A percentile compares a stretch with the other conserved stretches of the same genome.
Evolutionary conservation across 2,113 vertebrate species (phyloP).

Genomic region (Buteo buteo): DNA sequence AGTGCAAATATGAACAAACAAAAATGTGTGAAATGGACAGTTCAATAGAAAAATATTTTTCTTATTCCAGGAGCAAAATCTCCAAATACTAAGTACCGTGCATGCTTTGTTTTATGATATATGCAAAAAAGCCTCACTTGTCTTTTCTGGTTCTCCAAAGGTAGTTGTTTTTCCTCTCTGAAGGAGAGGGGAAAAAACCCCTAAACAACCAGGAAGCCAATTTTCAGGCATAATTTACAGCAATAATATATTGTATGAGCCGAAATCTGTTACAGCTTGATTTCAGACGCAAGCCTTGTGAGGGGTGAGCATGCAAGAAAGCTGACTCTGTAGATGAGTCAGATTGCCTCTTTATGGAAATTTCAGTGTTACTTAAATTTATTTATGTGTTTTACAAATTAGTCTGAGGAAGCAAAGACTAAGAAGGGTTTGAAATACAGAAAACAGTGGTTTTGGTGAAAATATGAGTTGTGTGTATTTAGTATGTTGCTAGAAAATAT

Average conservation of each 20-base stretch:
- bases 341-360: not conserved
- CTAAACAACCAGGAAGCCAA: not conserved
- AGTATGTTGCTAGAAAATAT: not conserved
- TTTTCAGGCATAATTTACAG: not conserved
- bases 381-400: not conserved
- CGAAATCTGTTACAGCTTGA: not conserved
- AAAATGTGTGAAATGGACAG: not conserved
- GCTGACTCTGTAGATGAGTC: not conserved
- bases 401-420: not conserved
- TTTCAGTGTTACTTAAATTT: not conserved
- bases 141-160: not conserved
- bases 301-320: not conserved
- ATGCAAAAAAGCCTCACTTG: not conserved
- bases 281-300: not conserved
- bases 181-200: fast-evolving
- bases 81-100: not conserved
- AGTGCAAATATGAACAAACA: not conserved
- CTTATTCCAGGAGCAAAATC: not conserved
- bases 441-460: not conserved
- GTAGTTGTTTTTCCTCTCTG: not conserved
- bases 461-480: not conserved
- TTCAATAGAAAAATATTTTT: not conserved
- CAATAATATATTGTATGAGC: not conserved
- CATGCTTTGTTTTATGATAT: not conserved
- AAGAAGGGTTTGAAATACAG: not conserved